Percentiles rank a stretch among this genome's conserved stretches.
These are phyloP conservation scores for Synanthedon formicaeformis DNA, from an alignment of 2,888 invertebrate species.

Conservation along the genomic window DNA sequence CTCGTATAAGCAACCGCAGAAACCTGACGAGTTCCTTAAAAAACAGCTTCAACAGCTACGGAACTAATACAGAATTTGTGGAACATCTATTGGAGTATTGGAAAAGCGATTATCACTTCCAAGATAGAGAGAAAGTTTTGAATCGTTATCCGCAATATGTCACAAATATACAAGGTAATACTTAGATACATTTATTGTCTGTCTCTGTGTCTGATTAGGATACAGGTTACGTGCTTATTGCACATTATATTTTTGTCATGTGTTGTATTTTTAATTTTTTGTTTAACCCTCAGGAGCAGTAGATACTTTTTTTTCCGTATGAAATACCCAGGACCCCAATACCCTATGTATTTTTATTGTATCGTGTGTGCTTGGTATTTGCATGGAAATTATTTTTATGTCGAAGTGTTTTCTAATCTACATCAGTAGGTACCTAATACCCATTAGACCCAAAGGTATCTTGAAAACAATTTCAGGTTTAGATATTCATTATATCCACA, in stretches of 20 bases:
- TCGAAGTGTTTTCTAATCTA: no score
- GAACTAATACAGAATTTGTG: conserved; percentile 61
- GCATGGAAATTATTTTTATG: no score
- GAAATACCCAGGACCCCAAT: no score
- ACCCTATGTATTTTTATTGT: no score
- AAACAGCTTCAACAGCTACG: conserved; percentile 74
- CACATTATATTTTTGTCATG: no score
- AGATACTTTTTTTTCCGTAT: no score
- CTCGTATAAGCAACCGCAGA: conserved; percentile 1
- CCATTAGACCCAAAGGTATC: background rate
- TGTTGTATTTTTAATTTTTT: no score
- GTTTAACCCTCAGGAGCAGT: no score
- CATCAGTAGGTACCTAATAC: background rate
- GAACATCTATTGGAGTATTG: conserved; percentile 64
- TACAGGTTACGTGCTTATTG: no score
- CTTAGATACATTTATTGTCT: background rate
- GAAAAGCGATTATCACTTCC: conserved; percentile 74
- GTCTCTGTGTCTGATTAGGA: no score
- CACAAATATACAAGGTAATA: conserved; percentile 73
- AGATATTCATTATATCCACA: conserved; percentile 73
- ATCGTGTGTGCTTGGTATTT: no score
- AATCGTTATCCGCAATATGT: conserved; percentile 76
- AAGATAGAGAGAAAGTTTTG: conserved; percentile 66
- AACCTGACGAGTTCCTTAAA: conserved; percentile 35
- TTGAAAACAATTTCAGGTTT: conserved; percentile 15